Base-by-base conservation (phyloP, 2,797 vertebrate genomes). In the Clarias laeviceps region DNA sequence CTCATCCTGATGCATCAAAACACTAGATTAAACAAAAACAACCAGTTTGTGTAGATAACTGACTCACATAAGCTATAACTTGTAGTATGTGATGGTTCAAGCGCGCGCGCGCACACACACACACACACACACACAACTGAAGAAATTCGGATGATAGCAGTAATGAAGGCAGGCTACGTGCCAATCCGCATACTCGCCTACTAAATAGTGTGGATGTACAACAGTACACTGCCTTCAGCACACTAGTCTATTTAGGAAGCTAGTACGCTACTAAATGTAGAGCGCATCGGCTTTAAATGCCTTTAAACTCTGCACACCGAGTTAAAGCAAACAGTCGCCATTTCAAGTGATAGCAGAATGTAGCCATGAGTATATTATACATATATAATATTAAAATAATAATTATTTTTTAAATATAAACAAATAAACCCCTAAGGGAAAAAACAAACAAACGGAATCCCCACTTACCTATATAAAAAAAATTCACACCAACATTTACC, bases 391-490 rank as follows among this genome's bases (percentile, higher is more conserved):
- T 15, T 5, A 0, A 27, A n/a, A 14, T 1, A 27, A n/a, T 8
- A 3, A 22, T 1, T 56, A 29, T 27, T n/a, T n/a, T n/a, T n/a
- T 73, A 1, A 66, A 66, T 54, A 54, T 18, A 74, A 74, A 7
- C 15, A 56, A 29, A 74, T 24, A 12, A n/a, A 54, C 2, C 11
- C 68, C 34, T 14, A 0, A 5, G 29, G 3, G 8, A 20, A 20
- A 32, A 20, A 65, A 29, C 72, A 86, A 87, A 86, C 66, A 88
- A 87, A 86, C 85, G 86, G 89, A 90, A 89, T 89, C 76, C 87
- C 86, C 82, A 85, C 84, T 86, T 82, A 89, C 87, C 87, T 73
- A 59, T 80, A 78, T 45, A 56, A 6, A 56, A 34, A 72, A 64
- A 84, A 82, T 34, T 81, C 34, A 27, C 73, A 24, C 32, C 54